Conservation (phyloP, 2,797 vertebrate species). For the Myoxocephalus aenaeus region DNA sequence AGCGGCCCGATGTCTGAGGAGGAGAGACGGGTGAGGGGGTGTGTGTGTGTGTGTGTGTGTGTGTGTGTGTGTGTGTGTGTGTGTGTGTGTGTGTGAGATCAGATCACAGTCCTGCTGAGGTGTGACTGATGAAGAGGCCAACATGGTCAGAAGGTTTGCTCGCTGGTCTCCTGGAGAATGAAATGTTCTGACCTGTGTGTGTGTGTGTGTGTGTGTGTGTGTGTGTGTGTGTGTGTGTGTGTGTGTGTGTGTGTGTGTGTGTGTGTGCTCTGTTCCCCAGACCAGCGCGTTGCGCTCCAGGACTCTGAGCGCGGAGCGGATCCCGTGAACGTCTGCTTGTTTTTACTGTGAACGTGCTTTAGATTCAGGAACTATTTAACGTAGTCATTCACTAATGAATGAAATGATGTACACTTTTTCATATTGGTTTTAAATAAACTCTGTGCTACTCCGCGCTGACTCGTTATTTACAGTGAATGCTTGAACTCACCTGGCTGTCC, state of each 20-base stretch:
- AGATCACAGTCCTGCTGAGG: neutral
- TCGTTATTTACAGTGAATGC: neutral
- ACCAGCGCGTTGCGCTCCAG: conserved; percentile 84
- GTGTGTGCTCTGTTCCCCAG: conserved; percentile 81
- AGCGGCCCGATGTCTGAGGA: conserved; percentile 87
- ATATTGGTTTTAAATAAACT: conserved; percentile 24
- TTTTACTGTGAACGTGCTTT: conserved; percentile 11
- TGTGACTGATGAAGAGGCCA: too few relatives aligned
- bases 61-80: neutral
- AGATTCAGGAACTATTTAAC: neutral
- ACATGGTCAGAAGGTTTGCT: neutral
- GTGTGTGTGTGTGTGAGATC: neutral
- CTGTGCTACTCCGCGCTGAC: neutral
- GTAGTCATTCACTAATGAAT: neutral
- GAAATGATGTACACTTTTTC: neutral
- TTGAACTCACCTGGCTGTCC: neutral
- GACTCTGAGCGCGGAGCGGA: conserved; percentile 87
- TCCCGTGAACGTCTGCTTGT: conserved; percentile 83
- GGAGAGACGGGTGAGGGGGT: conserved; percentile 87
- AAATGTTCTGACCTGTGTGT: too few relatives aligned
- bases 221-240: too few relatives aligned
- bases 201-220: too few relatives aligned
- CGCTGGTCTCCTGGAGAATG: too few relatives aligned
- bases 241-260: too few relatives aligned
- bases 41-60: neutral